These are phyloP conservation scores for Palythoa grandis DNA, from an alignment of 92 coral and sea anemone genomes.

Conservation along the genomic window DNA sequence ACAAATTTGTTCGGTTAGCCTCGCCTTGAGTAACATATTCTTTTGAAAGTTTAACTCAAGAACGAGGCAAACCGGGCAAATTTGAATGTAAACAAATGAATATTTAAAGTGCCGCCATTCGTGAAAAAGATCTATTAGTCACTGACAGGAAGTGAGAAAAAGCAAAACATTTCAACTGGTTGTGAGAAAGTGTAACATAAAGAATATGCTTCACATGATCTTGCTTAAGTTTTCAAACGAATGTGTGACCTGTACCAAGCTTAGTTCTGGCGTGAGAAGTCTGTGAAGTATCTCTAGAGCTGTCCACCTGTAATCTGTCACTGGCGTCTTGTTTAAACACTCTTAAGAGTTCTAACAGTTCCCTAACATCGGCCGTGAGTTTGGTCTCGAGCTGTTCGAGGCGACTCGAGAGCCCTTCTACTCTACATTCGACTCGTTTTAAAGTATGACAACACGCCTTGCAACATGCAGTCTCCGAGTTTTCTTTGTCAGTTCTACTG, in stretches of 20 bases:
- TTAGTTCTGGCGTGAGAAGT: background rate
- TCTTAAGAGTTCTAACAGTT: constrained; percentile 70
- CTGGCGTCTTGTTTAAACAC: constrained; percentile 36
- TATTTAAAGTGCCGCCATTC: too few relatives aligned
- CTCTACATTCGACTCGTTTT: constrained; percentile 58
- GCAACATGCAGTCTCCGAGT: constrained; percentile 19
- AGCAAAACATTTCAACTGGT: too few relatives aligned
- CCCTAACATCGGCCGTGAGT: constrained; percentile 74
- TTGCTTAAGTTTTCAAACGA: background rate
- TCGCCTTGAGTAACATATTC: too few relatives aligned
- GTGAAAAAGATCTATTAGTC: too few relatives aligned
- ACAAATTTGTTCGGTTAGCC: too few relatives aligned
- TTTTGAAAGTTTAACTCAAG: too few relatives aligned
- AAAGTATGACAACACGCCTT: constrained; percentile 49
- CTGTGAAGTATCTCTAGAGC: background rate
- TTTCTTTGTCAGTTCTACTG: constrained; percentile 16
- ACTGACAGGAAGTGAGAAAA: too few relatives aligned
- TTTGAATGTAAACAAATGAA: too few relatives aligned
- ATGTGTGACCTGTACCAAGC: background rate
- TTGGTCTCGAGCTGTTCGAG: constrained; percentile 74
- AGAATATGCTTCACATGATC: too few relatives aligned
- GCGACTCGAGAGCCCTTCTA: constrained; percentile 71
- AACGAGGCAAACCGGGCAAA: too few relatives aligned
- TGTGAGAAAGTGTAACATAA: too few relatives aligned
- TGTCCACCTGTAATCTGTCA: constrained; percentile 2